Evolutionary conservation across 2,113 vertebrate genomes (phyloP), one percentile per base, ranked within the genome.

Genomic region (Dascyllus trimaculatus): DNA sequence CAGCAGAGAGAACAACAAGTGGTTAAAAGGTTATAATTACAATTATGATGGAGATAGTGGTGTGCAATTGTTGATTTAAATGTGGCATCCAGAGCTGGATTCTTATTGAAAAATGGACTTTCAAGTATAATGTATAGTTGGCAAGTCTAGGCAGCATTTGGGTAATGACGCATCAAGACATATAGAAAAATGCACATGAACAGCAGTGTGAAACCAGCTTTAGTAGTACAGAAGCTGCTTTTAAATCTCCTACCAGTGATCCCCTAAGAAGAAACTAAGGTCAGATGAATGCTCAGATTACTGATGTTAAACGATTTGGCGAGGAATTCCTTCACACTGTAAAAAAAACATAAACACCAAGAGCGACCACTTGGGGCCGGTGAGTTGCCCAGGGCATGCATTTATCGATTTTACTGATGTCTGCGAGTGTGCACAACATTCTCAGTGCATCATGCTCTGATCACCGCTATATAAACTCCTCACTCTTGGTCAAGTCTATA

Each of bases 81-180:
- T 2, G 15, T 0, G 1, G 1, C 25, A 52, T 45, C 6, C 5
- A 26, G 17, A 52, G 67, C 18, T 8, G 2, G 9, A 21, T 61
- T 22, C 9, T 24, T 67, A 43, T 69, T 26, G n/a, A 0, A 40
- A 68, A 58, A 22, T 40, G 15, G 29, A 78, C 32, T 22, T 40
- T 35, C 53, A 73, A 77, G 68, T 74, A 74, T 66, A 61, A 57
- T 38, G 46, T 66, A 43, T 21, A 59, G 26, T 32, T 45, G 59
- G 78, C 57, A 74, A 78, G 77, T 71, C 45, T 54, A 60, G 69
- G 68, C 25, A 71, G 63, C 57, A 15, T 2, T 14, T 7, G 62
- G 56, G 25, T 79, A 85, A 58, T 48, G 22, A 52, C 61, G 51
- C 71, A 59, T 75, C 25, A 66, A 40, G 65, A 40, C 45, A 26